phyloP scores from a whole-genome alignment of 2,797 vertebrate genomes.

The Glossophaga mutica region DNA sequence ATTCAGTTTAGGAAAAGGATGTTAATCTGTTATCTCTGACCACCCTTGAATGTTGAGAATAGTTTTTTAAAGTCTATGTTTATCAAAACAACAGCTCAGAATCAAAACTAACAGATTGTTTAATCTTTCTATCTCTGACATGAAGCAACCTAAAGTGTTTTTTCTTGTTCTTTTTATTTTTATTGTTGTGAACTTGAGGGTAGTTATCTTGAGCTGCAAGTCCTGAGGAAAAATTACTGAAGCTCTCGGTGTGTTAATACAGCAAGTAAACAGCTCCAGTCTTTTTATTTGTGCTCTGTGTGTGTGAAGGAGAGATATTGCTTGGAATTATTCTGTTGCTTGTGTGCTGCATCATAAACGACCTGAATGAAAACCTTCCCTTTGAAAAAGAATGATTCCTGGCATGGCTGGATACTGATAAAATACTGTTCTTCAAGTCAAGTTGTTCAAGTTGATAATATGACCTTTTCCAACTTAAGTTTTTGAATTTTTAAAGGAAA shows the following conservation, averaged over 20 bases:
- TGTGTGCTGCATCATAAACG: background rate
- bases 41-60: background rate
- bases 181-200: slow-evolving; percentile 6
- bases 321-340: background rate
- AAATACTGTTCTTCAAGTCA: background rate
- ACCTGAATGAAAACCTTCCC: background rate
- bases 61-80: background rate
- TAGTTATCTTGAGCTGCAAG: background rate
- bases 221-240: background rate
- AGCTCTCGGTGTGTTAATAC: background rate
- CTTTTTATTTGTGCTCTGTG: background rate
- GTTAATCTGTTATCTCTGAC: background rate
- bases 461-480: background rate
- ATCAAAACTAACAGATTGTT: background rate
- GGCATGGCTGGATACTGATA: background rate
- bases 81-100: slow-evolving; percentile 15
- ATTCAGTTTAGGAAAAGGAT: background rate
- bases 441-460: background rate
- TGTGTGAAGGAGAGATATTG: background rate
- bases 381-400: background rate
- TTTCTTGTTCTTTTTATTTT: slow-evolving; percentile 29
- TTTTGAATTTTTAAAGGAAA: background rate
- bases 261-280: background rate
- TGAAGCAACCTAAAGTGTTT: background rate
- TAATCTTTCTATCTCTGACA: background rate